Conservation (phyloP, 2,888 invertebrate species). For the Periphyllus acericola region DNA sequence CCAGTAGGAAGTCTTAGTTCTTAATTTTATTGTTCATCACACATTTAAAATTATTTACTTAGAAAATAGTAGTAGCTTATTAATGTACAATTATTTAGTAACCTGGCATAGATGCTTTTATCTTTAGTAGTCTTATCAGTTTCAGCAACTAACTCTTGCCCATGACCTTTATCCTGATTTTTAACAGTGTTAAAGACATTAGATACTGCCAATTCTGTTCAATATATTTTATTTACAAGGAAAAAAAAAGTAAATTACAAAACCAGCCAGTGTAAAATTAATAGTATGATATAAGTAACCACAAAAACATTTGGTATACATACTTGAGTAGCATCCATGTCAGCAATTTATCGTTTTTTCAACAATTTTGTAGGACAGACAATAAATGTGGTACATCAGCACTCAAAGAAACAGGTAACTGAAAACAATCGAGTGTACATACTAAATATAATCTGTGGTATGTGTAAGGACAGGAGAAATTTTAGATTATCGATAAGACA, state of each 20-base stretch:
- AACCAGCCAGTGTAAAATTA: neutral
- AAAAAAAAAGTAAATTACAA: neutral
- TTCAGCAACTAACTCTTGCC: constrained; percentile 36
- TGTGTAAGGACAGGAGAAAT: neutral
- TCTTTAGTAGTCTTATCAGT: constrained; percentile 27
- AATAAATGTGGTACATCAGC: constrained; percentile 38
- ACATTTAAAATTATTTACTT: too few relatives aligned
- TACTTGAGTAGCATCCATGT: constrained; percentile 39
- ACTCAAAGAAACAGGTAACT: constrained; percentile 48
- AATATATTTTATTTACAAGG: constrained; percentile 47
- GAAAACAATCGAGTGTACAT: neutral
- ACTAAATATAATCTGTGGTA: neutral
- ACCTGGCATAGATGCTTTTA: constrained; percentile 35
- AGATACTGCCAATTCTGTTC: constrained; percentile 35
- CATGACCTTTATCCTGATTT: constrained; percentile 51
- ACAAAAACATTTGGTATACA: neutral
- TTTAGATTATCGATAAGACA: neutral
- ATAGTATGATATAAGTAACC: too few relatives aligned
- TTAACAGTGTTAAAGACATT: constrained; percentile 29
- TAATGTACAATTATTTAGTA: neutral
- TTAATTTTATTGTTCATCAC: too few relatives aligned
- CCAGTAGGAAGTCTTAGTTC: too few relatives aligned
- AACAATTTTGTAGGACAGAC: constrained; percentile 47
- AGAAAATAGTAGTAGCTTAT: too few relatives aligned
- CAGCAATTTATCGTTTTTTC: constrained; percentile 39